A percentile compares a stretch with the other conserved stretches of the same genome.
Evolutionary conservation across 2,113 vertebrate genomes (phyloP).

Genomic region (Sphyrna mokarran): DNA sequence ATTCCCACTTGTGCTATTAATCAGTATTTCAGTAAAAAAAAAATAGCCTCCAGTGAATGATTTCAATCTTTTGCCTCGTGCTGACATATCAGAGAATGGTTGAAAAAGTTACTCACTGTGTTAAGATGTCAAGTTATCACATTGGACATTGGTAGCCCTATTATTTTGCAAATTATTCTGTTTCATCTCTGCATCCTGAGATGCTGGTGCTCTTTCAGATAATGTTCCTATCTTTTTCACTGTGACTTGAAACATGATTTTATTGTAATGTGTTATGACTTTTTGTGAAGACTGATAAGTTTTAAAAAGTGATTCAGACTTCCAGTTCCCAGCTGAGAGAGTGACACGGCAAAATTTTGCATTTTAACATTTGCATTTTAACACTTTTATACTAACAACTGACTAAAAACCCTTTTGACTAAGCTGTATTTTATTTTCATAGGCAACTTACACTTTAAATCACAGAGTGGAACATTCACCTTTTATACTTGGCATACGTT

Average conservation of each 20-base stretch:
- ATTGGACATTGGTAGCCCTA: neutral
- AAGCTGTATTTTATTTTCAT: too few species aligned
- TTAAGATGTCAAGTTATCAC: neutral
- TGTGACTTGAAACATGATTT: neutral
- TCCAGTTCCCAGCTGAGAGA: too few species aligned
- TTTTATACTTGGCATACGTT: too few species aligned
- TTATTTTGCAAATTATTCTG: neutral
- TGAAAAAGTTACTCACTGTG: neutral
- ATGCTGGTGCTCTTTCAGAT: neutral
- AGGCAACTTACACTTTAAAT: too few species aligned
- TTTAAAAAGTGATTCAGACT: too few species aligned
- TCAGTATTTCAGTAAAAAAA: neutral
- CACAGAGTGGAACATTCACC: too few species aligned
- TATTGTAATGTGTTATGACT: neutral
- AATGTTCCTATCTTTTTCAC: neutral
- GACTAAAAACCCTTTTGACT: too few species aligned
- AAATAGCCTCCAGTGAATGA: neutral
- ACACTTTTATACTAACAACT: too few species aligned
- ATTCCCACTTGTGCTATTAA: neutral
- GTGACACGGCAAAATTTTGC: too few species aligned
- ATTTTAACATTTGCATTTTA: too few species aligned
- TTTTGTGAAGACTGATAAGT: too few species aligned
- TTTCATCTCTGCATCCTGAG: neutral
- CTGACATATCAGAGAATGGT: neutral
- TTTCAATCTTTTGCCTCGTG: neutral